phyloP scores from a whole-genome alignment of 2,113 vertebrate genomes.

The Megaceryle maxima region DNA sequence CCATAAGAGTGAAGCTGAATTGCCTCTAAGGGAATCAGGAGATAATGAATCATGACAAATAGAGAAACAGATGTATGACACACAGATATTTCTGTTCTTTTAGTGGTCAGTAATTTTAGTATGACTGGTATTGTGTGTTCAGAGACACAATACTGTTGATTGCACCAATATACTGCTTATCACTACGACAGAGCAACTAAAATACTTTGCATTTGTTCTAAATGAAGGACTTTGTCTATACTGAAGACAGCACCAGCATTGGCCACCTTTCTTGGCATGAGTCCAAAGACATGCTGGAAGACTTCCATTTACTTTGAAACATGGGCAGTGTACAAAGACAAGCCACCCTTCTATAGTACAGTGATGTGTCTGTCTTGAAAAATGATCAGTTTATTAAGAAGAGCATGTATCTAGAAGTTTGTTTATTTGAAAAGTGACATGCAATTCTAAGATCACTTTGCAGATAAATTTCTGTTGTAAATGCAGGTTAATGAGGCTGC shows the following conservation, averaged over 20 bases:
- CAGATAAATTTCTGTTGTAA: slow-evolving; percentile 10
- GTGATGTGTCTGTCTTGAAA: neutral
- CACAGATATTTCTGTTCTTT: neutral
- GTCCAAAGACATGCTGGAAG: neutral
- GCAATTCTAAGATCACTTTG: neutral
- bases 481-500: slow-evolving; percentile 87
- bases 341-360: neutral
- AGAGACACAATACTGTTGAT: neutral
- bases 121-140: neutral
- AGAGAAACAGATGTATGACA: neutral
- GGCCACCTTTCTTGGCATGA: neutral
- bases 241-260: neutral
- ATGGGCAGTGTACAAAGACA: neutral
- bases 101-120: neutral
- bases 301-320: neutral
- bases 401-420: neutral
- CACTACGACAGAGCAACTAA: neutral
- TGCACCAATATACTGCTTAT: neutral
- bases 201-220: neutral
- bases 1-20: neutral
- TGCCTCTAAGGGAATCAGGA: neutral
- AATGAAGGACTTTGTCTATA: neutral
- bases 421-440: neutral
- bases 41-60: neutral
- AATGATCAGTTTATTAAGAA: neutral